phyloP scores from a whole-genome alignment of 2,113 vertebrate genomes.

The Siphamia tubifer region DNA sequence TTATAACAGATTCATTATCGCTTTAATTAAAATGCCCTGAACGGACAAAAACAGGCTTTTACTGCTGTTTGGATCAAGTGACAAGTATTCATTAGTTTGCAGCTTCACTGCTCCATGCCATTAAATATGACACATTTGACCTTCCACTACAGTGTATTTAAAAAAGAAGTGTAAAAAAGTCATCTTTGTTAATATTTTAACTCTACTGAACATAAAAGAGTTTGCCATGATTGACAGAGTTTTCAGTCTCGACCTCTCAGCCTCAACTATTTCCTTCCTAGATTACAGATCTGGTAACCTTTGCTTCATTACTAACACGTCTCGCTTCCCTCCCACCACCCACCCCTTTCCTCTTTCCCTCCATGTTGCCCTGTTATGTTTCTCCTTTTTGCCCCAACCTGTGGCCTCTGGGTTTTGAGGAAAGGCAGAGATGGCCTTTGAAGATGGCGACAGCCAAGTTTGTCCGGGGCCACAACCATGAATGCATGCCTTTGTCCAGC shows the following conservation, averaged over 20 bases:
- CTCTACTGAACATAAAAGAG: background rate
- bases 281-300: slow-evolving; percentile 59
- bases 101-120: too few relatives aligned
- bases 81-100: too few relatives aligned
- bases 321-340: slow-evolving; percentile 10
- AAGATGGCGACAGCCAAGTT: slow-evolving; percentile 70
- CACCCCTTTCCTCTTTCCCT: slow-evolving; percentile 38
- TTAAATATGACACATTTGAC: too few relatives aligned
- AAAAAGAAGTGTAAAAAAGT: too few relatives aligned
- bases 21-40: too few relatives aligned
- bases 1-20: too few relatives aligned
- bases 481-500: slow-evolving; percentile 74
- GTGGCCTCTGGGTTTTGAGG: slow-evolving; percentile 73
- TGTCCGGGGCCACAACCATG: slow-evolving; percentile 65
- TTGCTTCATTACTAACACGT: slow-evolving; percentile 43
- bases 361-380: slow-evolving; percentile 52
- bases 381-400: slow-evolving; percentile 60
- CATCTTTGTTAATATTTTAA: too few relatives aligned
- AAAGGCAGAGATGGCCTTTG: slow-evolving; percentile 78
- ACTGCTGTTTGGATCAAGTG: too few relatives aligned
- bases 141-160: too few relatives aligned
- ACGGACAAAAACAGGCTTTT: too few relatives aligned
- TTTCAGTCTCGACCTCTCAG: background rate
- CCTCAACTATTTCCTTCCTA: slow-evolving; percentile 54
- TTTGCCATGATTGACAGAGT: background rate